These are phyloP conservation scores for Accipiter virgatus DNA, from an alignment of 2,113 vertebrate species.

Conservation along the genomic window DNA sequence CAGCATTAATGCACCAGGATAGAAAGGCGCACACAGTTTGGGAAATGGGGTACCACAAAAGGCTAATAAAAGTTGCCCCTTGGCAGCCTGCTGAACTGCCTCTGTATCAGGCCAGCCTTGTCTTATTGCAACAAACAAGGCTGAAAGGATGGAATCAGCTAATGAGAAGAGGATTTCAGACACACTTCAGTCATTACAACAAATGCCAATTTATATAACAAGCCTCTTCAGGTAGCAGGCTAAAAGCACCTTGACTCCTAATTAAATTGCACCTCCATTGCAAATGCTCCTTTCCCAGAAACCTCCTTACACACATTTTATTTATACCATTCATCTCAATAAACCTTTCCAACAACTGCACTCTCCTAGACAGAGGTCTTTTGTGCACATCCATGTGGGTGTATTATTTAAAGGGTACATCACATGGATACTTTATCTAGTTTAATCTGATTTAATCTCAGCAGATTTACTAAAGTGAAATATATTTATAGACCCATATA, in stretches of 20 bases:
- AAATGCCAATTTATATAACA: constrained; percentile 61
- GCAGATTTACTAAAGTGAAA: constrained; percentile 62
- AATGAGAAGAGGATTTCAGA: constrained; percentile 41
- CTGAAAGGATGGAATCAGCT: constrained; percentile 36
- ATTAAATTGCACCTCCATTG: constrained; percentile 50
- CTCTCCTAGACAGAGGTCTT: constrained; percentile 47
- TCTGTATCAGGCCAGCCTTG: background rate
- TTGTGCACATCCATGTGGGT: constrained; percentile 23
- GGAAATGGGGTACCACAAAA: background rate
- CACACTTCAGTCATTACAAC: constrained; percentile 56
- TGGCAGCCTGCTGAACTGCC: constrained; percentile 4
- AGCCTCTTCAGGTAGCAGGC: constrained; percentile 53
- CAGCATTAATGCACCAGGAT: background rate
- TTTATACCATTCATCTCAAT: constrained; percentile 39
- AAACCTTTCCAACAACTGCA: background rate
- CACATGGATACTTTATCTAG: constrained; percentile 60
- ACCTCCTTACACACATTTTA: constrained; percentile 35
- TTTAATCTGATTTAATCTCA: constrained; percentile 69
- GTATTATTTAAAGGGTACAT: constrained; percentile 65
- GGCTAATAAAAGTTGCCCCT: background rate
- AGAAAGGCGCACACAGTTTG: background rate
- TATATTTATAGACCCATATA: constrained; percentile 62
- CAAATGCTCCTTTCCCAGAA: constrained; percentile 37
- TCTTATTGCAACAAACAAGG: constrained; percentile 11
- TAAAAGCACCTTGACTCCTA: constrained; percentile 61